Conservation (phyloP, 2,888 invertebrate species). For the Micoletzkya japonica region DNA sequence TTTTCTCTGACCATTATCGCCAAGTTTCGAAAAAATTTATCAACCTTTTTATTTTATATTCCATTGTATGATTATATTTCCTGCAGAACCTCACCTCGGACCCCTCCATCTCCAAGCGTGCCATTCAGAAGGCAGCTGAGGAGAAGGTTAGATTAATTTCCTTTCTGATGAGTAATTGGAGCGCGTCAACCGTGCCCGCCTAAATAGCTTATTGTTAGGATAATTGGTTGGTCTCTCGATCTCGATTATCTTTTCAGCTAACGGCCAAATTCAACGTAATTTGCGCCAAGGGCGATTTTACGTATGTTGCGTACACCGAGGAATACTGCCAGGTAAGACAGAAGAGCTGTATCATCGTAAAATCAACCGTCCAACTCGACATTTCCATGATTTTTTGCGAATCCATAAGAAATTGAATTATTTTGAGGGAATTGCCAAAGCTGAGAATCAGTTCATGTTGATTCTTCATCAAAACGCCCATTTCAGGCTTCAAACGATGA, state of each 20-base stretch:
- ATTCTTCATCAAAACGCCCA: too few relatives aligned
- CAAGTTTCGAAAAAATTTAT: not conserved
- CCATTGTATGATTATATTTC: not conserved
- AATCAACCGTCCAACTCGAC: too few relatives aligned
- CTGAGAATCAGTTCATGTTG: too few relatives aligned
- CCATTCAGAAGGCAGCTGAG: conserved; percentile 61
- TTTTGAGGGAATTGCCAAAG: too few relatives aligned
- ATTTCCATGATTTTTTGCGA: too few relatives aligned
- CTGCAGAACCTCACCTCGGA: conserved; percentile 58
- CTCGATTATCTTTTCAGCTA: conserved; percentile 6
- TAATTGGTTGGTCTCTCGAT: not conserved
- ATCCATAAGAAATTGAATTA: too few relatives aligned
- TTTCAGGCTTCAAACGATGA: conserved; percentile 55
- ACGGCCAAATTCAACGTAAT: conserved; percentile 58
- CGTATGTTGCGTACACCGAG: conserved; percentile 60
- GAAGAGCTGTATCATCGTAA: too few relatives aligned
- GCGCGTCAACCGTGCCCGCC: too few relatives aligned
- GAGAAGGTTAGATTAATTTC: too few relatives aligned
- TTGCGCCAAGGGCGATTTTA: conserved; percentile 60
- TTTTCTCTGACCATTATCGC: too few relatives aligned
- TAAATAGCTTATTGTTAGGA: not conserved
- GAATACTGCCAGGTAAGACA: conserved; percentile 42
- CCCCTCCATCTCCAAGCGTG: conserved; percentile 58
- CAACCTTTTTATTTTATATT: not conserved
- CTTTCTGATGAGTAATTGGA: too few relatives aligned